These are phyloP conservation scores for Galago senegalensis DNA, from an alignment of 2,797 vertebrate species.

Conservation along the genomic window DNA sequence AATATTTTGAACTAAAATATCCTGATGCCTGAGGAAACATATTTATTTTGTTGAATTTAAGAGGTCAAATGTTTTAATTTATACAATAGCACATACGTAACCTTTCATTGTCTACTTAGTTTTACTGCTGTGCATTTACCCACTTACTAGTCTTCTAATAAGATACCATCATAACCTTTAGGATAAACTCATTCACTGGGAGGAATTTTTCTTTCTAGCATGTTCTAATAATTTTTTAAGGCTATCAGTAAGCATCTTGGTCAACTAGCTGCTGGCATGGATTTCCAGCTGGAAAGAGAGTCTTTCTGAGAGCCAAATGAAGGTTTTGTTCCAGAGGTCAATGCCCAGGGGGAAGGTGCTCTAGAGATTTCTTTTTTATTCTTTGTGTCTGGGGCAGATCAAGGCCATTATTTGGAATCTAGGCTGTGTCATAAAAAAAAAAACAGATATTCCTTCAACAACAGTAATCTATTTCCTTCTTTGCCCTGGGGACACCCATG, in stretches of 20 bases:
- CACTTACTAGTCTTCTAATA: neutral
- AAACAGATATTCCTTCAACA: neutral
- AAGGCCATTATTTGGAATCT: conserved; percentile 44
- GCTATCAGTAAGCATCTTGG: neutral
- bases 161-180: neutral
- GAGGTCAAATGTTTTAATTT: neutral
- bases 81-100: neutral
- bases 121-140: neutral
- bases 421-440: neutral
- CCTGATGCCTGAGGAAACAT: neutral
- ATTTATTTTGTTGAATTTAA: conserved; percentile 22
- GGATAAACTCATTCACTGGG: neutral
- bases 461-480: neutral
- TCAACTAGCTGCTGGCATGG: neutral
- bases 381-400: neutral
- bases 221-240: neutral
- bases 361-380: neutral
- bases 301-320: neutral
- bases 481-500: neutral
- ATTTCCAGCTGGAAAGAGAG: neutral
- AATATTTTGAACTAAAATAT: conserved; percentile 24
- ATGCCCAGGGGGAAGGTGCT: neutral
- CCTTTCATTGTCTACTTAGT: neutral
- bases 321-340: neutral
- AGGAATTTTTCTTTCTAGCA: neutral